These are phyloP conservation scores for Magallana gigas DNA, from an alignment of 1,140 invertebrate genomes.

Conservation along the genomic window DNA sequence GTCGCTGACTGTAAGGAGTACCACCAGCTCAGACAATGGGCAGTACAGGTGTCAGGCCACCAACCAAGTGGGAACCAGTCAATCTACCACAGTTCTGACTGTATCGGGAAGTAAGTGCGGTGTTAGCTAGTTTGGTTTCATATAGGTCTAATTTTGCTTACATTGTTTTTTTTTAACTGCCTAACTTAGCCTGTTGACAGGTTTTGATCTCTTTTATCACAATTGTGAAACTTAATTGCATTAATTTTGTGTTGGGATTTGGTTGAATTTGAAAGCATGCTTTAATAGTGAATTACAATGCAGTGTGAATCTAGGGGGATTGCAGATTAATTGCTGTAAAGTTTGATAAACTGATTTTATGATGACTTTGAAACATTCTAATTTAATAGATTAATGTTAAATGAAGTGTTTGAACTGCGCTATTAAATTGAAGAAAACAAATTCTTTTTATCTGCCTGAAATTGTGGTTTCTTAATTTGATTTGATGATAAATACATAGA, in stretches of 20 bases:
- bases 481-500: too few species aligned
- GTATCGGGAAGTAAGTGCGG: slow-evolving; percentile 43
- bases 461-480: too few species aligned
- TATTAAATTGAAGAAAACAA: too few species aligned
- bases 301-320: slow-evolving; percentile 23
- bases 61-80: slow-evolving; percentile 52
- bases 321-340: background rate
- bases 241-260: background rate
- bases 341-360: too few species aligned
- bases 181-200: background rate
- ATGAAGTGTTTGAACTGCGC: too few species aligned
- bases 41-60: slow-evolving; percentile 49
- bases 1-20: slow-evolving; percentile 43
- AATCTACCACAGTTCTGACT: slow-evolving; percentile 26
- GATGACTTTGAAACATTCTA: too few species aligned
- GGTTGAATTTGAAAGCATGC: slow-evolving; percentile 20
- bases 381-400: too few species aligned
- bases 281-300: slow-evolving; percentile 10
- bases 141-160: background rate
- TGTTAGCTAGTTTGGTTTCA: too few species aligned
- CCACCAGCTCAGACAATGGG: slow-evolving; percentile 40
- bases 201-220: background rate
- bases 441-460: too few species aligned
- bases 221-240: background rate
- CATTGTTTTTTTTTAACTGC: slow-evolving; percentile 5